Base-by-base conservation (phyloP, 2,113 vertebrate species). In the Isichthys henryi region DNA sequence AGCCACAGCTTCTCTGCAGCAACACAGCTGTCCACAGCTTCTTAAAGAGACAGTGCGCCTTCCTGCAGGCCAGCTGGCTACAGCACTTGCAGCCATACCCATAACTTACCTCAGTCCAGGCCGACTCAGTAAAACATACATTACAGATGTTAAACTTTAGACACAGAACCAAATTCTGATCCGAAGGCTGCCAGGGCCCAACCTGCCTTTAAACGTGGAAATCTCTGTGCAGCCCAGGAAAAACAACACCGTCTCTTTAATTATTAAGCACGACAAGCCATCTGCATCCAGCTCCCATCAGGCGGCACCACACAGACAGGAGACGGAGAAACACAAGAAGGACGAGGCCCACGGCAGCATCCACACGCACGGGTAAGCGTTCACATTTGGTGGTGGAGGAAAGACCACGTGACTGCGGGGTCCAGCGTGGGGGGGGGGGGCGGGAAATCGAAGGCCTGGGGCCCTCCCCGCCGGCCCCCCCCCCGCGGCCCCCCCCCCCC, bases 231-330 rank as follows among this genome's bases (percentile, higher is more conserved):
- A 48, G 90, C 82, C 90, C n/a, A 66, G 88, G 88, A 88, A 82
- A 90, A 88, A 90, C 88, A 46, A 90, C 85, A 95, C 95, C 94
- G 95, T 93, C 95, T 96, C 95, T 94, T 94, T 91, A 90, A 93
- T 88, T 91, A 91, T 92, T 91, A 92, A 89, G 93, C 91, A 88
- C 90, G 86, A 62, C 93, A 86, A 89, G 90, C 46, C 50, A 91
- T 91, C 91, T 87, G 93, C 92, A 89, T 92, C 82, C 90, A 93
- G 89, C 77, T 92, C 92, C 93, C 2, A 0, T 89, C 56, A 62
- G 43, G n/a, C 53, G 92, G 89, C 91, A 87, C 93, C 94, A 89
- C 43, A 19, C 50, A 62, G 35, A 94, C 95, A 90, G 48, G 27
- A 89, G 83, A 85, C 35, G 19, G 15, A 48, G 58, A 85, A 56